Percentiles rank a stretch among this genome's conserved stretches.
Conservation (phyloP, 2,797 vertebrate species). For the Sebastes wilsoni region DNA sequence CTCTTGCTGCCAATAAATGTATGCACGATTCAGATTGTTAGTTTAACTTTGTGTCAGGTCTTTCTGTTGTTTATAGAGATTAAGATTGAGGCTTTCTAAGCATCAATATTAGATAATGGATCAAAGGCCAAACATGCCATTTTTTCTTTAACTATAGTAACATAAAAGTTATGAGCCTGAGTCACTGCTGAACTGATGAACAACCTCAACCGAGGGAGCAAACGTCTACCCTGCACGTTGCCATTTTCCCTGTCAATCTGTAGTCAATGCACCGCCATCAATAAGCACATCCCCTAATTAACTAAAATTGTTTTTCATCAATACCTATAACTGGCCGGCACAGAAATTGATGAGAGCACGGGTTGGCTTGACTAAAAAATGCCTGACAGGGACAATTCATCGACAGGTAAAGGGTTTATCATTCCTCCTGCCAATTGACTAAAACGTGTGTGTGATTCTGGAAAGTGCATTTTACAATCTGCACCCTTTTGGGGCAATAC, state of each 20-base stretch:
- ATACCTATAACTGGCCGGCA: slow-evolving; percentile 72
- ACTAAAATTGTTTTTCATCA: slow-evolving; percentile 82
- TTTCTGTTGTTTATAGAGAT: not conserved
- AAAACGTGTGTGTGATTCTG: slow-evolving; percentile 42
- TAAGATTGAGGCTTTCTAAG: not conserved
- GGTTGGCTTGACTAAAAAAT: slow-evolving; percentile 65
- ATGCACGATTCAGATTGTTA: not conserved
- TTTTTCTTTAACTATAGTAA: slow-evolving; percentile 13
- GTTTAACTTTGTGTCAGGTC: not conserved
- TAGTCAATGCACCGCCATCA: slow-evolving; percentile 62
- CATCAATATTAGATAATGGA: not conserved
- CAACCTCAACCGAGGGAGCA: slow-evolving; percentile 25
- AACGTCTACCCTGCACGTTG: slow-evolving; percentile 25
- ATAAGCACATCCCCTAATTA: slow-evolving; percentile 83
- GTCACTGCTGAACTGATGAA: slow-evolving; percentile 23
- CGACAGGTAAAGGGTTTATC: slow-evolving; percentile 70
- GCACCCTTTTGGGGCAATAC: slow-evolving; percentile 19
- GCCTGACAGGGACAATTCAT: slow-evolving; percentile 67
- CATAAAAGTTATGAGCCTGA: slow-evolving; percentile 29
- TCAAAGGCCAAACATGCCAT: not conserved
- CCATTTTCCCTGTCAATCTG: slow-evolving; percentile 63
- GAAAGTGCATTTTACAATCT: slow-evolving; percentile 58
- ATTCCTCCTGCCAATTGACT: slow-evolving; percentile 56
- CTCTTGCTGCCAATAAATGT: not conserved
- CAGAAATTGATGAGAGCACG: slow-evolving; percentile 70